Evolutionary conservation across 2,888 invertebrate species (phyloP).

Genomic region (Mystacides longicornis): DNA sequence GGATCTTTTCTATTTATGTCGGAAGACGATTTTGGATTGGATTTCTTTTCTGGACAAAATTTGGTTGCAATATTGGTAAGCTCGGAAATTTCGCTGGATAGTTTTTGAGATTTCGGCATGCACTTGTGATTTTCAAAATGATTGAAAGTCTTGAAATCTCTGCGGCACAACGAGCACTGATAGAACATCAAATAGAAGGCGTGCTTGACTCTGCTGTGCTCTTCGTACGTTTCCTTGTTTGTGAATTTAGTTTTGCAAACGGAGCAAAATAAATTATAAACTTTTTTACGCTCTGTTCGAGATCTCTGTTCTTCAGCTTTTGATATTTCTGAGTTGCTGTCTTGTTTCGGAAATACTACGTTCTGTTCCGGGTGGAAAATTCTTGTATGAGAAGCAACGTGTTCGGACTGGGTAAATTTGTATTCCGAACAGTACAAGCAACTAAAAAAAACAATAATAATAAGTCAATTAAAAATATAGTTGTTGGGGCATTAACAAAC

Average conservation of each 20-base stretch:
- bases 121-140: background rate
- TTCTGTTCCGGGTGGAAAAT: background rate
- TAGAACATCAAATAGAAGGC: background rate
- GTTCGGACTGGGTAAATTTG: background rate
- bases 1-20: too few relatives aligned
- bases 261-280: background rate
- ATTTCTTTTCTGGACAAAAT: too few relatives aligned
- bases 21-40: too few relatives aligned
- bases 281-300: background rate
- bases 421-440: background rate
- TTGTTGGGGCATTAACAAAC: background rate
- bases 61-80: too few relatives aligned
- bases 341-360: background rate
- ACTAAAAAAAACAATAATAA: background rate
- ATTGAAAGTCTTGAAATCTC: background rate
- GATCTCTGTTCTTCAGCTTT: background rate
- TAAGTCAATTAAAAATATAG: background rate
- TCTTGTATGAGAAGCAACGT: background rate
- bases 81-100: too few relatives aligned
- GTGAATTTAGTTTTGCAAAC: background rate
- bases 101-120: background rate
- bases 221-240: background rate
- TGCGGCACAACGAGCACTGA: background rate
- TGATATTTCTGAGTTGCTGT: too few relatives aligned
- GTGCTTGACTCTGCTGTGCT: background rate